Evolutionary conservation across 2,888 invertebrate genomes (phyloP).

Genomic region (Lasioglossum lativentre): DNA sequence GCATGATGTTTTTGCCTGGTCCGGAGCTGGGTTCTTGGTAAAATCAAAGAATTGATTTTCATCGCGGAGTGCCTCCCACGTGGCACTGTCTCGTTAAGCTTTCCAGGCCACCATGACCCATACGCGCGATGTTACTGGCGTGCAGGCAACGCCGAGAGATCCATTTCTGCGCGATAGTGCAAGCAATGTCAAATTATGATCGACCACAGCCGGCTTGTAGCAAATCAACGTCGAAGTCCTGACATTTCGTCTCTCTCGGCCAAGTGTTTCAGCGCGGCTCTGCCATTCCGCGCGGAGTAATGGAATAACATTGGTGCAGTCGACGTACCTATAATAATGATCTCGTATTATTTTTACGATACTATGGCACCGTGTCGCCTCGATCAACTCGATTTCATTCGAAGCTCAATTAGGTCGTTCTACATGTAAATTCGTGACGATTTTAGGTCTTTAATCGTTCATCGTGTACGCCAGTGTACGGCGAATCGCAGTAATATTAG

Average conservation of each 20-base stretch:
- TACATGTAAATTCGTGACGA: background rate
- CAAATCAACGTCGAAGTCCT: conserved; percentile 2
- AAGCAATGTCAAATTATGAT: conserved; percentile 29
- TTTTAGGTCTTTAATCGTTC: background rate
- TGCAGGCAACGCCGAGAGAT: background rate
- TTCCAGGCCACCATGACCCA: conserved; percentile 25
- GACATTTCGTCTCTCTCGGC: conserved; percentile 1
- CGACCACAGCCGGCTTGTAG: conserved; percentile 5
- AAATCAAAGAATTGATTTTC: conserved; percentile 43
- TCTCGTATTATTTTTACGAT: background rate
- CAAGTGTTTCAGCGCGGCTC: background rate
- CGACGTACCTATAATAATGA: background rate
- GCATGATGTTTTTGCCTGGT: too few species aligned
- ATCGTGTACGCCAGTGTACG: background rate
- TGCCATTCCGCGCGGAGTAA: background rate
- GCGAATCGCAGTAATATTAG: too few species aligned
- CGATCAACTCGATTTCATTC: background rate
- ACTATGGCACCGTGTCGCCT: background rate
- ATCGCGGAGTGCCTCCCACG: conserved; percentile 29
- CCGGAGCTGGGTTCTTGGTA: background rate
- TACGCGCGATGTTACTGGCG: conserved; percentile 11
- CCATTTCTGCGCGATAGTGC: conserved; percentile 7
- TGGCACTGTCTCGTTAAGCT: conserved; percentile 38
- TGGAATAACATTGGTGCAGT: background rate
- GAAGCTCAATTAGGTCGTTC: background rate